phyloP scores from a whole-genome alignment of 2,797 vertebrate species.

The Nyctibius grandis region DNA sequence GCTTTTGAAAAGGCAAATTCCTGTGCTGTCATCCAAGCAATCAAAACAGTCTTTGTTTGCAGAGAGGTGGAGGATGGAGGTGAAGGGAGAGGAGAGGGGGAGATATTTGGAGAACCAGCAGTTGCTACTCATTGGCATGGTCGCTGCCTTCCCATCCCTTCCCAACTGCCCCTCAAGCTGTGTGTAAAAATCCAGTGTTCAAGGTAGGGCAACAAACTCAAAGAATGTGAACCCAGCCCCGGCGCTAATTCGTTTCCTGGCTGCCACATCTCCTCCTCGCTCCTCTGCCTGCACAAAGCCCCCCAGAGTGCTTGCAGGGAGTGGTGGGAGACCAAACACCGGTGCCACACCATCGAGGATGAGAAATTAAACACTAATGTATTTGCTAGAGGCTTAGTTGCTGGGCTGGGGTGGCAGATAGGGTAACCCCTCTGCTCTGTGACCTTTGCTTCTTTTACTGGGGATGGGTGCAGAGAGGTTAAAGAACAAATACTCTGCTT shows the following conservation, averaged over 20 bases:
- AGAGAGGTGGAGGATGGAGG: neutral
- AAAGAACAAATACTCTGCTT: constrained; percentile 20
- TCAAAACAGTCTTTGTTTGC: constrained; percentile 53
- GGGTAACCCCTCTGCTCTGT: neutral
- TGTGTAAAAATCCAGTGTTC: neutral
- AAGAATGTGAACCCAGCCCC: neutral
- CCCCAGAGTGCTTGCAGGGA: neutral
- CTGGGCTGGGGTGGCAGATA: neutral
- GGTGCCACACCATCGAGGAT: neutral
- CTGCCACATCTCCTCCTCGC: neutral
- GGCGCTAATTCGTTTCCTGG: neutral
- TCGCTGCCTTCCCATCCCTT: neutral
- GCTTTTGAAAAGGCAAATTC: constrained; percentile 49
- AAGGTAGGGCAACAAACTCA: neutral
- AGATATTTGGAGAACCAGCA: neutral
- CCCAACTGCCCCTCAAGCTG: neutral
- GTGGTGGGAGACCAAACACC: neutral
- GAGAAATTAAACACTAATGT: constrained; percentile 47
- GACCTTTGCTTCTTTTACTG: constrained; percentile 22
- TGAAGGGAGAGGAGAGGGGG: neutral
- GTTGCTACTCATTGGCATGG: neutral
- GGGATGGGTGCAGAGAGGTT: neutral
- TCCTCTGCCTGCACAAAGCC: neutral
- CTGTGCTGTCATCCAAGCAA: constrained; percentile 55
- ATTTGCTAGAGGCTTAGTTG: constrained; percentile 42